Evolutionary conservation across 1,140 invertebrate genomes (phyloP).

Genomic region (Aradophagus sp.): DNA sequence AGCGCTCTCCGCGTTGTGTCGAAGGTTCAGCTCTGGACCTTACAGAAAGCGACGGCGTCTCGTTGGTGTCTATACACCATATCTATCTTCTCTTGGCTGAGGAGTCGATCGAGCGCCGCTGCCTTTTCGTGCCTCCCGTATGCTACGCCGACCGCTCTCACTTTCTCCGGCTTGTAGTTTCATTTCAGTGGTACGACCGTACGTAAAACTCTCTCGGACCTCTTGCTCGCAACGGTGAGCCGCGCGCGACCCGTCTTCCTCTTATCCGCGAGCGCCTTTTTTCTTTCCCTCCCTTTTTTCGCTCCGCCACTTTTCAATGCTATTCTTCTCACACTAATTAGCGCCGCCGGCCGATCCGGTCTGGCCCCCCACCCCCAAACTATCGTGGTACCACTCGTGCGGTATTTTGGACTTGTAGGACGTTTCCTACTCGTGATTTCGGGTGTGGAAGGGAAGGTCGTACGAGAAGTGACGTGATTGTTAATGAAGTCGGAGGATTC

Average conservation of each 20-base stretch:
- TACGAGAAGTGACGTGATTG: too few species aligned
- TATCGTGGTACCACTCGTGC: too few species aligned
- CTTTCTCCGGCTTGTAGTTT: slow-evolving; percentile 74
- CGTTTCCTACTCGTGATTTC: too few species aligned
- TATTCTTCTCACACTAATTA: not conserved
- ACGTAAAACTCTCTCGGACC: slow-evolving; percentile 70
- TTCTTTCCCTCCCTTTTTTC: not conserved
- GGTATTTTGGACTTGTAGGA: too few species aligned
- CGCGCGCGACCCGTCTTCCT: slow-evolving; percentile 39
- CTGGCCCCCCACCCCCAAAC: too few species aligned
- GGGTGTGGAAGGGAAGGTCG: too few species aligned
- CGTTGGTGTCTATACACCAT: slow-evolving; percentile 60
- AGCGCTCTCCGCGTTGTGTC: slow-evolving; percentile 40
- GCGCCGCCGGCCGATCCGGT: too few species aligned
- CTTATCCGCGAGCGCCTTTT: slow-evolving; percentile 48
- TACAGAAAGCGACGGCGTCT: slow-evolving; percentile 54
- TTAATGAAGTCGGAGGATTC: too few species aligned
- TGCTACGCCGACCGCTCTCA: slow-evolving; percentile 69
- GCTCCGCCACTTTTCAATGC: not conserved
- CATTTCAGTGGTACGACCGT: slow-evolving; percentile 65
- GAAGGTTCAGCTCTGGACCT: slow-evolving; percentile 43
- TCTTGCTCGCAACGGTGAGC: slow-evolving; percentile 50
- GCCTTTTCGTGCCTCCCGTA: slow-evolving; percentile 62
- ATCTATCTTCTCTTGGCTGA: slow-evolving; percentile 66
- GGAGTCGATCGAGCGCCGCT: slow-evolving; percentile 62